A percentile compares a stretch with the other conserved stretches of the same genome.
Evolutionary conservation across 2,113 vertebrate genomes (phyloP).

Genomic region (Cinclus mexicanus): DNA sequence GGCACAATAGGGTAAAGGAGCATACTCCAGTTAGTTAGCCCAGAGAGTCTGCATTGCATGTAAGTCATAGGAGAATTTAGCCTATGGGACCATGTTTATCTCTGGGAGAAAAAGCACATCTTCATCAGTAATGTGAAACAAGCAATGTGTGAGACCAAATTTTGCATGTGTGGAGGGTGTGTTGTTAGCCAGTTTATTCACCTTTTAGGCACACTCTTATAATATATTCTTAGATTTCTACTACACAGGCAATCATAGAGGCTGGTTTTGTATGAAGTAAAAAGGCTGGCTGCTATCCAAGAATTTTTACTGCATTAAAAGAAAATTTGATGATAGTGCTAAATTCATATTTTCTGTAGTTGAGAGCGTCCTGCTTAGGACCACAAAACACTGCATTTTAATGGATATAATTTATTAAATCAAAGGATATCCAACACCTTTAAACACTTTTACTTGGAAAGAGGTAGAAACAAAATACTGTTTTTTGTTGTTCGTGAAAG

Average conservation of each 20-base stretch:
- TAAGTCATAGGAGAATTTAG: neutral
- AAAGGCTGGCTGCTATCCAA: neutral
- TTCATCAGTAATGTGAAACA: neutral
- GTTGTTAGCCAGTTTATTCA: neutral
- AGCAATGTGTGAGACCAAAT: neutral
- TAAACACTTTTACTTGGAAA: neutral
- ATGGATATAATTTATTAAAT: too few relatives aligned
- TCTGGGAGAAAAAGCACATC: neutral
- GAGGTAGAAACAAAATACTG: neutral
- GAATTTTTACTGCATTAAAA: neutral
- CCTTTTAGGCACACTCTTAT: neutral
- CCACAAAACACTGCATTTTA: neutral
- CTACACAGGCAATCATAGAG: neutral
- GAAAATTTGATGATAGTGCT: neutral
- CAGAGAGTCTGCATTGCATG: neutral
- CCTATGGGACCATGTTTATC: neutral
- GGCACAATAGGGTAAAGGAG: neutral
- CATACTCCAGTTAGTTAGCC: neutral
- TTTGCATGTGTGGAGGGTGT: neutral
- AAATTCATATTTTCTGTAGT: neutral
- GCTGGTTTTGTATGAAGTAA: neutral
- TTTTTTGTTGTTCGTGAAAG: neutral
- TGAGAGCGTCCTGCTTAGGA: neutral
- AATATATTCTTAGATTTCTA: neutral
- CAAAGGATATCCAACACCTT: neutral